Percentiles rank a stretch among this genome's conserved stretches.
Conservation (phyloP, 2,797 vertebrate genomes). For the Leptoclinus maculatus region DNA sequence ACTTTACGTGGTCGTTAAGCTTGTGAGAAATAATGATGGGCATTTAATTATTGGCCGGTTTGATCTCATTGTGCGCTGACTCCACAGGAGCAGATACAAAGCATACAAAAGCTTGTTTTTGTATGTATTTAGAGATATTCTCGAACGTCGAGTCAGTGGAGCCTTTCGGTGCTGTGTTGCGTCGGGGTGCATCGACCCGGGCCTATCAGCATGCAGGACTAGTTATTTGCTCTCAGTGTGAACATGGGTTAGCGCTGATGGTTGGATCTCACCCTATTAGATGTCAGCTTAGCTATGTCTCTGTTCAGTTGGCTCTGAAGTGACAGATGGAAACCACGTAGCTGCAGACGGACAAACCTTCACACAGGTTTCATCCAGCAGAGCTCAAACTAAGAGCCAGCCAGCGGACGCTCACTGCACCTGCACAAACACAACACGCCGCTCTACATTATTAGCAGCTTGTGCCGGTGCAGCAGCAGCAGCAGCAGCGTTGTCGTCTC, state of each 20-base stretch:
- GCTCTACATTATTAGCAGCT: neutral
- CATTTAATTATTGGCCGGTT: neutral
- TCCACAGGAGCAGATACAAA: neutral
- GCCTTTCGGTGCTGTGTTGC: neutral
- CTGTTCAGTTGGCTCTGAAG: neutral
- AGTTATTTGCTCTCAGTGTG: neutral
- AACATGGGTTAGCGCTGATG: neutral
- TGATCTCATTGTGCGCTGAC: neutral
- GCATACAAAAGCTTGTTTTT: neutral
- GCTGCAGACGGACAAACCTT: neutral
- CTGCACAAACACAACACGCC: no score
- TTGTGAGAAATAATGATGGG: neutral
- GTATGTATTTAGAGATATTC: neutral
- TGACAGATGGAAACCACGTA: neutral
- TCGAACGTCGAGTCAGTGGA: neutral
- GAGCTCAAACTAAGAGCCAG: neutral
- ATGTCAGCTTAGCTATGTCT: neutral
- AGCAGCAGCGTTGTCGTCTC: neutral
- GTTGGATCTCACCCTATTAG: neutral
- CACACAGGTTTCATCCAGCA: neutral
- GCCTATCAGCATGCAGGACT: neutral
- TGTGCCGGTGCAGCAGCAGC: slow-evolving; percentile 27
- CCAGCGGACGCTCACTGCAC: no score
- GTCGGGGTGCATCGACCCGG: neutral
- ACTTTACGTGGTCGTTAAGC: neutral